These are phyloP conservation scores for Cisticola juncidis DNA, from an alignment of 2,113 vertebrate species.

Conservation along the genomic window DNA sequence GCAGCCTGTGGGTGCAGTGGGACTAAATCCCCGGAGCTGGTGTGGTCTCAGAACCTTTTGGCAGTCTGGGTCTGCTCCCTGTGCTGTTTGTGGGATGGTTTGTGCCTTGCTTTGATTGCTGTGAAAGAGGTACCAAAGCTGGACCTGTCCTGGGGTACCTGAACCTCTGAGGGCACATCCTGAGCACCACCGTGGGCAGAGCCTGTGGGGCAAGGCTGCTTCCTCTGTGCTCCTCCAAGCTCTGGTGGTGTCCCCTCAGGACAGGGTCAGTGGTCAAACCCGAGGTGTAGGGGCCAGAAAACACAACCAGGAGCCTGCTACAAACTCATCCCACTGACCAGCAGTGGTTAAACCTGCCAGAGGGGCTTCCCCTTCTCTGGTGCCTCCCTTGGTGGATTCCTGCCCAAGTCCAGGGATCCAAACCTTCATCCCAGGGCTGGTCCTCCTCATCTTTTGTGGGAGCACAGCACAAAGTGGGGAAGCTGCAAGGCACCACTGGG, in stretches of 20 bases:
- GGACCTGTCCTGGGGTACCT: neutral
- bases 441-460: neutral
- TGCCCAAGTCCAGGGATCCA: neutral
- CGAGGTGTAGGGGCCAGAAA: neutral
- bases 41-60: fast-evolving
- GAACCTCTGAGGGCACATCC: neutral
- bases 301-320: no score
- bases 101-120: neutral
- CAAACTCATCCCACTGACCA: neutral
- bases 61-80: neutral
- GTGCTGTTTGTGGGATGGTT: neutral
- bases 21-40: neutral
- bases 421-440: neutral
- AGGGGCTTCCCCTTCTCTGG: neutral
- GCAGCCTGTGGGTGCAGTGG: neutral
- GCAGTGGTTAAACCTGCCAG: fast-evolving
- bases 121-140: neutral
- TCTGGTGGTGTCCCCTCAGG: neutral
- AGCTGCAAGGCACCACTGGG: neutral
- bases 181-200: neutral
- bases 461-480: neutral
- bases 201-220: neutral
- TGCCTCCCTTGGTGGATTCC: neutral
- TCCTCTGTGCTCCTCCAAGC: neutral
- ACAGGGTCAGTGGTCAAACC: neutral